Base-by-base conservation (phyloP, 2,113 vertebrate species). In the Gallinago undulata region DNA sequence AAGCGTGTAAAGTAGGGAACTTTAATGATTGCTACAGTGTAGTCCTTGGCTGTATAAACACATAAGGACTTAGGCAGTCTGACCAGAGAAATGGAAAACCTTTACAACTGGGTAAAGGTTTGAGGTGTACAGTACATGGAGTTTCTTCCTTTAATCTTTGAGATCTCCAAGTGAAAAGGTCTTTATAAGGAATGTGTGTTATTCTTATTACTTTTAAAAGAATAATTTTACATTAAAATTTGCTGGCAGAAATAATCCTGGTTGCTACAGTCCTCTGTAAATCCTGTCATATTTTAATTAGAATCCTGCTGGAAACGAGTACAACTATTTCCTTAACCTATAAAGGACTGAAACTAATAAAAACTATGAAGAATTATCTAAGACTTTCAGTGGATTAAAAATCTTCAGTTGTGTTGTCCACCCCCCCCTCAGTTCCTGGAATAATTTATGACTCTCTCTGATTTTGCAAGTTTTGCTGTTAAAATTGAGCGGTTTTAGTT, bases 241-340 rank as follows among this genome's bases (percentile, higher is more conserved):
- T 91, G 39, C 60, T 45, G 68, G 62, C 73, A 66, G 53, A 94
- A 89, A 66, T 90, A 95, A 81, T 93, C 72, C 48, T 84, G 24
- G 48, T 89, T 92, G 79, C 94, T 93, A 68, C 73, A 89, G 21
- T 82, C 22, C 41, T 76, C 50, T 89, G 56, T 86, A 94, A 93
- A 89, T 90, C 83, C 69, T 95, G 80, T 90, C 69, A 37, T 62
- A 80, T 95, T 95, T 80, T 95, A 96, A 96, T 96, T 85, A 74
- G 67, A 93, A 63, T 85, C 35, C 69, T 95, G 77, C 53, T 94
- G 87, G 53, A 92, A 89, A 92, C 60, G 11, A 66, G 75, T 88
- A 50, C 30, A 64, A 31, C n/a, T 93, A 48, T 90, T 91, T 95
- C 67, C 37, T 88, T 90, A 50, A 51, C 37, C 63, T 50, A 19